These are phyloP conservation scores for Picus viridis DNA, from an alignment of 2,797 vertebrate genomes.

Conservation along the genomic window DNA sequence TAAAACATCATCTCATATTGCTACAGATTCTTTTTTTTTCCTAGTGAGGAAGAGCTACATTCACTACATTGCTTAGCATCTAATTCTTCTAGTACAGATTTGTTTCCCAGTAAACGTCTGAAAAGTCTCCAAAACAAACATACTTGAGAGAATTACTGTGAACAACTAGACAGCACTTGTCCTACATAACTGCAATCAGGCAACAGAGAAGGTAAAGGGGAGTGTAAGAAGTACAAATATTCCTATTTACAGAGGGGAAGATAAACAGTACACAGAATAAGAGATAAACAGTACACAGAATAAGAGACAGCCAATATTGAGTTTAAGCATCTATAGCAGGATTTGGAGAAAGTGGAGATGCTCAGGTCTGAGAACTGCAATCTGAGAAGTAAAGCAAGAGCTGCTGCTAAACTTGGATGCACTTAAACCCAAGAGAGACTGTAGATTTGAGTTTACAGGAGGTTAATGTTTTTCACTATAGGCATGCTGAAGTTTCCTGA, in stretches of 20 bases:
- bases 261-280: neutral
- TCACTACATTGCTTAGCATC: neutral
- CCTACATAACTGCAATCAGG: neutral
- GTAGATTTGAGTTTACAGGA: slow-evolving; percentile 6
- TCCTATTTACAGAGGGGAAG: neutral
- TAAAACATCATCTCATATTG: neutral
- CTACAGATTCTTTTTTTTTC: neutral
- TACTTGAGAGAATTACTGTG: neutral
- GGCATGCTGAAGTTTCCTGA: neutral
- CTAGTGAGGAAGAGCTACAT: neutral
- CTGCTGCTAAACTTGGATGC: neutral
- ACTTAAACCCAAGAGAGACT: neutral
- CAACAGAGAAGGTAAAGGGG: neutral
- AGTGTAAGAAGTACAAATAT: neutral
- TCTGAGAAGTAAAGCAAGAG: slow-evolving; percentile 30
- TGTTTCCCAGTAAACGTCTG: neutral
- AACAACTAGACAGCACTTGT: neutral
- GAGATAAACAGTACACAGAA: neutral
- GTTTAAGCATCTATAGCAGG: slow-evolving; percentile 9
- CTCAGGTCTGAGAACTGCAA: slow-evolving; percentile 1
- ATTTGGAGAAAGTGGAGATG: slow-evolving; percentile 3
- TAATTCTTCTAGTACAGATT: neutral
- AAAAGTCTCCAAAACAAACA: neutral
- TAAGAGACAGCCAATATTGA: neutral
- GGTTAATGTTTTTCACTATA: neutral